Conservation (phyloP, 1,140 invertebrate species). For the Ceratina calcarata region DNA sequence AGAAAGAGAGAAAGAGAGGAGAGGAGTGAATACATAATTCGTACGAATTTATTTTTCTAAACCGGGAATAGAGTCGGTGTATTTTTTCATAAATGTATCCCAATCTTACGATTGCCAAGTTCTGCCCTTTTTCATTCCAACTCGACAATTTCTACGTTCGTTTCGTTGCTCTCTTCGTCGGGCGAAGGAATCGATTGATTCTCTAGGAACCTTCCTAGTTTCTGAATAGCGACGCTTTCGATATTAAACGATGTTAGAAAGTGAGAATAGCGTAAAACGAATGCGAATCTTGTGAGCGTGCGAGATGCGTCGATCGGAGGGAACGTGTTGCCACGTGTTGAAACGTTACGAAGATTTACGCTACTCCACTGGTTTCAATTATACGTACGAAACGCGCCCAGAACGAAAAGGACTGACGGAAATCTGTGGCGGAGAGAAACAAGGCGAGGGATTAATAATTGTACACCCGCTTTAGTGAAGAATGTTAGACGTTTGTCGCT, state of each 20-base stretch:
- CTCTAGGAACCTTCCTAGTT: too few species aligned
- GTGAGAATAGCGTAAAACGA: not conserved
- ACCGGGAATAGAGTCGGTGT: not conserved
- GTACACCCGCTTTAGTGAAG: constrained; percentile 1
- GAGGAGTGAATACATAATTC: not conserved
- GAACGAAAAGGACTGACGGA: too few species aligned
- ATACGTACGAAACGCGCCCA: constrained; percentile 18
- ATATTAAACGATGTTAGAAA: not conserved
- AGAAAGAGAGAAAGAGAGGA: too few species aligned
- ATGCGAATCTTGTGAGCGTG: constrained; percentile 1
- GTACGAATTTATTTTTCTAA: constrained; percentile 33
- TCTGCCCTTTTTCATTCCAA: not conserved
- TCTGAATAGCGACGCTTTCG: too few species aligned
- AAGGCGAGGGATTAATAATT: constrained; percentile 19
- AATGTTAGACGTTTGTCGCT: constrained; percentile 11
- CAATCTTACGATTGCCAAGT: too few species aligned
- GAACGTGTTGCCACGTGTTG: not conserved
- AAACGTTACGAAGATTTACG: constrained; percentile 31
- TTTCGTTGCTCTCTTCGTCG: not conserved
- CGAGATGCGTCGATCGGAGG: not conserved
- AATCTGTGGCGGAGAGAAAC: not conserved
- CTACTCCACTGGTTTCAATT: constrained; percentile 50
- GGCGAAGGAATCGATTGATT: not conserved
- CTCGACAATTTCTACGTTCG: not conserved
- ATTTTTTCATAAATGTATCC: constrained; percentile 10